Evolutionary conservation across 2,113 vertebrate species (phyloP), one percentile per base, ranked within the genome.

Genomic region (Phaethornis superciliosus): DNA sequence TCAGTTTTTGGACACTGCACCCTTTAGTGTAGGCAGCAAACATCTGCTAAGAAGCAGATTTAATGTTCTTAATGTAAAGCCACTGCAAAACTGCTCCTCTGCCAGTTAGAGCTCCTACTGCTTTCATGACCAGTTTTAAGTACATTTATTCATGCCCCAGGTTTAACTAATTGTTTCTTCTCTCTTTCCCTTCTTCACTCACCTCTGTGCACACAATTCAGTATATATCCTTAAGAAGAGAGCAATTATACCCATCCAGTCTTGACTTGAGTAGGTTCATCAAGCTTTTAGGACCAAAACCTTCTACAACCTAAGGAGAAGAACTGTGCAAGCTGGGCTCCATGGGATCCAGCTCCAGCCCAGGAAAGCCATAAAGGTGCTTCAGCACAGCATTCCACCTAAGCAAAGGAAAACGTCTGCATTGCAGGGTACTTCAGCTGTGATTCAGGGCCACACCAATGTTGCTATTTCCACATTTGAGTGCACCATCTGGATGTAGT

Each of bases 401-500:
- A 60, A 78, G 80, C 44, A 78, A 59, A 52, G 37, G 8, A 32
- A 68, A 2, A 7, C 42, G 63, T 27, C 35, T 84, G 82, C 72
- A 52, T 24, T 84, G 85, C 83, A 84, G 75, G 13, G 46, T 24
- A 22, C 54, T 72, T 62, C 85, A 76, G 47, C 0, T 24, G 72
- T 78, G 76, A 64, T 68, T 56, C 83, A 88, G 83, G 69, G 85
- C 92, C 55, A 7, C 80, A 32, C 52, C 47, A 52, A 40, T 51
- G 76, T 71, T 78, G 88, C 76, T 81, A 0, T 86, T 94, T 49
- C 80, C 82, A 84, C 68, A 60, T 68, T 3, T 32, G 72, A 94
- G 72, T 64, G 92, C 85, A 92, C 95, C 94, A 96, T 88, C 90
- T 94, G 94, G 52, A 44, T 56, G 62, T 5, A 90, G 60, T 60